Evolutionary conservation across 2,888 invertebrate species (phyloP), one percentile per base, ranked within the genome.

Genomic region (Tachystola acroxantha): DNA sequence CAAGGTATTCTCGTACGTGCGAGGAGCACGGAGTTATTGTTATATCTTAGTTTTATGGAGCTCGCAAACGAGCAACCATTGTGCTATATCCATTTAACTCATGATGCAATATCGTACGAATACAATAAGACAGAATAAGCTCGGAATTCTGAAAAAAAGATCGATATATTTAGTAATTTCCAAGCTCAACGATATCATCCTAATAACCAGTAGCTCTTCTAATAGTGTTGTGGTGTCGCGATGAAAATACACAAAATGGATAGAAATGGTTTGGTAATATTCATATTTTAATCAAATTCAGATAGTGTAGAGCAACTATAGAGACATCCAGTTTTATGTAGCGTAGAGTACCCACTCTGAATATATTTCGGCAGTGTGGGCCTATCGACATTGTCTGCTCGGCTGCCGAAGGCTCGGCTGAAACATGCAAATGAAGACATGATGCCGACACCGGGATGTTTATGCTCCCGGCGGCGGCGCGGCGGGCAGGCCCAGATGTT

Each of bases 341-440:
- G 4, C 25, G 10, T 25, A 10, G 10, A 9, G 4, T 25, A 25
- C 10, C 1, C 9, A 20, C 3, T 6, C 16, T 68, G 68, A 77
- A 74, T 76, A 75, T 68, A 72, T 72, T 72, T 67, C 45, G 59
- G 57, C 62, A 65, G 66, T 57, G 58, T 57, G 62, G 42, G 51
- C 63, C 59, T 64, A 72, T 73, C 66, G 72, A 66, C 66, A 69
- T 65, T 62, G 73, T 67, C 60, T 53, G 60, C 64, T 57, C 44
- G 63, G 60, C 47, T 55, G 66, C 50, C 53, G 63, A 57, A 59
- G 56, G 52, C 56, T 45, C 51, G 53, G 51, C 58, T 59, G 65
- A 65, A 68, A 69, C 70, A 84, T 84, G 82, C 73, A 82, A 84
- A 84, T 82, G 72, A 76, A 73, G 77, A 74, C 77, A 74, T 71